These are phyloP conservation scores for Chamaetylas fuelleborni DNA, from an alignment of 2,113 vertebrate species.

Conservation along the genomic window DNA sequence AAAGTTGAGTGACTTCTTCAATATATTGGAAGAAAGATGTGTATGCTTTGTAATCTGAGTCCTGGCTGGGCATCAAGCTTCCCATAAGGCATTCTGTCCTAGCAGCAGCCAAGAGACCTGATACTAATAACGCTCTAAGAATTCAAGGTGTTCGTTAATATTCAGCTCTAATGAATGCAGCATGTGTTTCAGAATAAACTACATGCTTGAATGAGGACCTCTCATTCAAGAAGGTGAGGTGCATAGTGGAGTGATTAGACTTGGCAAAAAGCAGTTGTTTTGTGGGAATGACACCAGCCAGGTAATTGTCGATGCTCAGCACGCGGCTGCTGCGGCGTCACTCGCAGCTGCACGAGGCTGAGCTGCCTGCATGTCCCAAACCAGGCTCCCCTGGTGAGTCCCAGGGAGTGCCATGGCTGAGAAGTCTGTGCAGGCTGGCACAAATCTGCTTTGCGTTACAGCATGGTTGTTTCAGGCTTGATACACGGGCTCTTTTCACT, in stretches of 20 bases:
- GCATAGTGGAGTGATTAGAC: background rate
- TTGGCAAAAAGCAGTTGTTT: slow-evolving; percentile 11
- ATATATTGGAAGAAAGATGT: background rate
- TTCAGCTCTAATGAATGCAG: slow-evolving; percentile 46
- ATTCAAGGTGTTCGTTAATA: slow-evolving; percentile 60
- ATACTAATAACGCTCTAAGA: slow-evolving; percentile 12
- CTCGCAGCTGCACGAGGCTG: background rate
- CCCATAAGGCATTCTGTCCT: background rate
- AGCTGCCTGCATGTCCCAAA: background rate
- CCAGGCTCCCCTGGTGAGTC: rapidly evolving
- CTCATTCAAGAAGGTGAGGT: slow-evolving; percentile 47
- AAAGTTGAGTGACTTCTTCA: background rate
- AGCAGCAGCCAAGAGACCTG: slow-evolving; percentile 34
- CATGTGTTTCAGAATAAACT: slow-evolving; percentile 35
- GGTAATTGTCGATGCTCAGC: background rate
- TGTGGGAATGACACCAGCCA: background rate
- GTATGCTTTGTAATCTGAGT: slow-evolving; percentile 35
- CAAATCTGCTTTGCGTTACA: background rate
- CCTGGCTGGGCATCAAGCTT: slow-evolving; percentile 35
- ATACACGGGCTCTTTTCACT: background rate
- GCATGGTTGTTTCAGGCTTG: background rate
- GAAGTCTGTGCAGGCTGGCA: background rate
- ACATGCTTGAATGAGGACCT: slow-evolving; percentile 19
- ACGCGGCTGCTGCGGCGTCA: background rate
- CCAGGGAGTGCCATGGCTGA: background rate